A percentile compares a stretch with the other conserved stretches of the same genome.
Evolutionary conservation across 2,888 invertebrate genomes (phyloP).

Genomic region (Drosophila setosimentum): DNA sequence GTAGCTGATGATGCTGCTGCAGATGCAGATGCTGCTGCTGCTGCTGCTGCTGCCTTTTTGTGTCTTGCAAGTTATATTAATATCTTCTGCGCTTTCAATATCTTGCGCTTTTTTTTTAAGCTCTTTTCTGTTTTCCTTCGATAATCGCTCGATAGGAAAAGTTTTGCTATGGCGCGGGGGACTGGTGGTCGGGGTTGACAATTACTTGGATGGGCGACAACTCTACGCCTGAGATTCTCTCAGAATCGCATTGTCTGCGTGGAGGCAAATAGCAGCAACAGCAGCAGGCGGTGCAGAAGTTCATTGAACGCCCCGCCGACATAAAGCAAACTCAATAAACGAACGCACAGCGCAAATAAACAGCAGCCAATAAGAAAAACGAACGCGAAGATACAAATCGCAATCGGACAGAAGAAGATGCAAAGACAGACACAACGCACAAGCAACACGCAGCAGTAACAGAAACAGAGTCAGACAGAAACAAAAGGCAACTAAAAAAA

Average conservation of each 20-base stretch:
- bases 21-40: slow-evolving; percentile 11
- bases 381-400: slow-evolving; percentile 75
- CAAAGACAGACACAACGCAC: slow-evolving; percentile 28
- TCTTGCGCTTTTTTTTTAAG: slow-evolving; percentile 33
- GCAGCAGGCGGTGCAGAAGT: slow-evolving; percentile 43
- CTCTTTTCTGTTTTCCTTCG: slow-evolving; percentile 34
- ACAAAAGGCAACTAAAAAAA: slow-evolving; percentile 37
- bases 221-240: slow-evolving; percentile 28
- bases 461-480: slow-evolving; percentile 30
- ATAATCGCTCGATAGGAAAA: slow-evolving; percentile 58
- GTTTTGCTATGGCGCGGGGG: slow-evolving; percentile 6
- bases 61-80: slow-evolving; percentile 72
- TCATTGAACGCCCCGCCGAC: slow-evolving; percentile 71
- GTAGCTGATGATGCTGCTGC: slow-evolving; percentile 12
- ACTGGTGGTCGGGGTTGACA: slow-evolving; percentile 7
- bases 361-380: slow-evolving; percentile 79
- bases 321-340: slow-evolving; percentile 77
- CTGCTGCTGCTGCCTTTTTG: slow-evolving; percentile 41
- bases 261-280: slow-evolving; percentile 1
- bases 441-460: slow-evolving; percentile 18
- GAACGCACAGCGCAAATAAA: slow-evolving; percentile 74
- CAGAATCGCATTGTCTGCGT: slow-evolving; percentile 45
- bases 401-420: slow-evolving; percentile 55
- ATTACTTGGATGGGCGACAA: slow-evolving; percentile 52
- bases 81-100: slow-evolving; percentile 65